These are phyloP conservation scores for Nebria salina DNA, from an alignment of 2,888 invertebrate species.

Conservation along the genomic window DNA sequence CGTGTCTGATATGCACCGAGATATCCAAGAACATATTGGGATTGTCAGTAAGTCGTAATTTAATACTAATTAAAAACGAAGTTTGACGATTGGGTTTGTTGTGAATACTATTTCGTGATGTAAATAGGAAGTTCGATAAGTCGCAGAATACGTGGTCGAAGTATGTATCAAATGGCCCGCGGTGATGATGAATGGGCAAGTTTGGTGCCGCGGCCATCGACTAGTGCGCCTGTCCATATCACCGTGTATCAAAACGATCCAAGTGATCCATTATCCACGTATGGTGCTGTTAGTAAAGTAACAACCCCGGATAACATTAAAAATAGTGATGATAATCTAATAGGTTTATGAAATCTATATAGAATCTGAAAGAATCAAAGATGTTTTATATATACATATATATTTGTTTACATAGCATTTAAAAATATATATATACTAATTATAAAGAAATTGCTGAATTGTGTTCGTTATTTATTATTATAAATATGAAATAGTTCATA, in stretches of 20 bases:
- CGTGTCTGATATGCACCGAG: conserved; percentile 93
- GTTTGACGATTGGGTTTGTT: neutral
- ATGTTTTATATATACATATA: conserved; percentile 38
- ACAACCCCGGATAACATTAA: conserved; percentile 26
- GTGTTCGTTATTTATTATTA: conserved; percentile 5
- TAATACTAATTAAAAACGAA: neutral
- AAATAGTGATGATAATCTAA: conserved; percentile 42
- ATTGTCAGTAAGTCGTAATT: conserved; percentile 75
- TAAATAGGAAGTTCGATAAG: conserved; percentile 77
- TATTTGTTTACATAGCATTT: conserved; percentile 15
- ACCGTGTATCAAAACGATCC: conserved; percentile 58
- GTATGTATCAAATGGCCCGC: conserved; percentile 77
- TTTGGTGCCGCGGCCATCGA: conserved; percentile 55
- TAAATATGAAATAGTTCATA: conserved; percentile 18
- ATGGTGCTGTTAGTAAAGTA: conserved; percentile 38
- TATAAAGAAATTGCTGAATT: conserved; percentile 18
- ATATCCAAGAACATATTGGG: conserved; percentile 91
- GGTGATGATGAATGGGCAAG: conserved; percentile 69
- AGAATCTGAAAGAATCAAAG: conserved; percentile 25
- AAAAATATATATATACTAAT: conserved; percentile 19
- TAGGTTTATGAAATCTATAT: conserved; percentile 36
- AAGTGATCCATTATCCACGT: conserved; percentile 52
- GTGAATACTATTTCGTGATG: conserved; percentile 13
- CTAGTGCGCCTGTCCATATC: conserved; percentile 55
- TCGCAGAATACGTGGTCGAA: conserved; percentile 79